Evolutionary conservation across 1,140 invertebrate species (phyloP).

Genomic region (Brachionus sp.): DNA sequence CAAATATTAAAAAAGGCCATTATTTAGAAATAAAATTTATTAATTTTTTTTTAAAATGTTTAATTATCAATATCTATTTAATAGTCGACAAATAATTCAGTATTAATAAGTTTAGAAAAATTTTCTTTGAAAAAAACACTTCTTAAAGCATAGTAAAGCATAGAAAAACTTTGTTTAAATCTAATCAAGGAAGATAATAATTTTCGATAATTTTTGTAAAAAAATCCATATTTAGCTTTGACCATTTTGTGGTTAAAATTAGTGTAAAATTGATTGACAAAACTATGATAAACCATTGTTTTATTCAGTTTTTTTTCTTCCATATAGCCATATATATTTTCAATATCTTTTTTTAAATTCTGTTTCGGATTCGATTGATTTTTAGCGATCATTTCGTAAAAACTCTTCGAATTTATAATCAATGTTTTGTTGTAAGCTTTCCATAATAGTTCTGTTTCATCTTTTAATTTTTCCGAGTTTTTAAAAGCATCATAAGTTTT

Average conservation of each 20-base stretch:
- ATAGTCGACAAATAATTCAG: not conserved
- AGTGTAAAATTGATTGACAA: not conserved
- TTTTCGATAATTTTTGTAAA: slow-evolving; percentile 15
- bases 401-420: slow-evolving; percentile 33
- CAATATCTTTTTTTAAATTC: not conserved
- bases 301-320: not conserved
- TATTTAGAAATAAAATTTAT: not conserved
- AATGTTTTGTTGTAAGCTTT: slow-evolving; percentile 17
- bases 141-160: slow-evolving; percentile 34
- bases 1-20: too few species aligned
- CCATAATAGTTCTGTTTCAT: slow-evolving; percentile 4
- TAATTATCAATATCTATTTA: not conserved
- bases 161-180: slow-evolving; percentile 38
- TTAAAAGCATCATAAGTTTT: not conserved
- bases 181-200: not conserved
- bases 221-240: not conserved
- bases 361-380: not conserved
- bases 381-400: slow-evolving; percentile 4
- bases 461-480: not conserved
- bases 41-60: too few species aligned
- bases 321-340: not conserved
- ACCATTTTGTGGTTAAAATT: slow-evolving; percentile 29
- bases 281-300: not conserved
- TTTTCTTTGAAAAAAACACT: slow-evolving; percentile 4
- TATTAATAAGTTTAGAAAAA: slow-evolving; percentile 31